These are phyloP conservation scores for Brachionus angularis DNA, from an alignment of 1,140 invertebrate species.

Conservation along the genomic window DNA sequence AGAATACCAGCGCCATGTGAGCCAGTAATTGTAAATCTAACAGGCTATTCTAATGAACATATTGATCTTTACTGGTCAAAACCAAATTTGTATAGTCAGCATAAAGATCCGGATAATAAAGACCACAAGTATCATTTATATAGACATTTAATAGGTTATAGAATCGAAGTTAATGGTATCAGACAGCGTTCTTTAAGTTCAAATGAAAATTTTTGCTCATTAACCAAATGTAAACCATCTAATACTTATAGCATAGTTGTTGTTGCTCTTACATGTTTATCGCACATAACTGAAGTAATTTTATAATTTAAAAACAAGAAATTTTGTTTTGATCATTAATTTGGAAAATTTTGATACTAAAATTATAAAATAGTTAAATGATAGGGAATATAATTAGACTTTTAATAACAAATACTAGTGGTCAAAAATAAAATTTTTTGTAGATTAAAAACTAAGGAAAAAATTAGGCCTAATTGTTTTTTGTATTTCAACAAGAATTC, in stretches of 20 bases:
- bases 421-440: no score
- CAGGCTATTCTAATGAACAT: conserved; percentile 52
- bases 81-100: conserved; percentile 51
- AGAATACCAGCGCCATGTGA: conserved; percentile 54
- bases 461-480: no score
- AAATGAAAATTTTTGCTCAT: conserved; percentile 52
- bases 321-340: not conserved
- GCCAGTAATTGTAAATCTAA: conserved; percentile 50
- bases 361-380: not conserved
- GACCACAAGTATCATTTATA: conserved; percentile 49
- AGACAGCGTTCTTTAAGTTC: conserved; percentile 51
- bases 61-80: conserved; percentile 57
- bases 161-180: conserved; percentile 57
- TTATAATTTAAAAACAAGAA: not conserved
- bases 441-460: no score
- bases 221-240: conserved; percentile 57
- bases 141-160: conserved; percentile 55
- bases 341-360: not conserved
- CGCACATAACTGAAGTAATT: conserved; percentile 9
- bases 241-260: conserved; percentile 53
- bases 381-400: no score
- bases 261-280: conserved; percentile 52
- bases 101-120: conserved; percentile 51
- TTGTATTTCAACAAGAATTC: not conserved
- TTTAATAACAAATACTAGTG: no score